Evolutionary conservation across 2,888 invertebrate genomes (phyloP).

Genomic region (Pemphredon lugubris): DNA sequence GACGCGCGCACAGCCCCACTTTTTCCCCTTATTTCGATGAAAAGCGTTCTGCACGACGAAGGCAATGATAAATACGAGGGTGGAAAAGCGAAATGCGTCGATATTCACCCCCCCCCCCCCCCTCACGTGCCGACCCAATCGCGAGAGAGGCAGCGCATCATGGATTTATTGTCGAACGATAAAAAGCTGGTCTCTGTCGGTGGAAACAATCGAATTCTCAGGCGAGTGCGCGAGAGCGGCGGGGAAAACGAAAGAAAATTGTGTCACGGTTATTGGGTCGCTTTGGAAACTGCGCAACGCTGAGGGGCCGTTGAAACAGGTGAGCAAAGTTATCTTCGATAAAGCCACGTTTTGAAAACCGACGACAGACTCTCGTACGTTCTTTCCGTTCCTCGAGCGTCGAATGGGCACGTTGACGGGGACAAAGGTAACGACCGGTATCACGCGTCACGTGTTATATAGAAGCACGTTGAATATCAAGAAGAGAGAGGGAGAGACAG

Average conservation of each 20-base stretch:
- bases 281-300: slow-evolving; percentile 8
- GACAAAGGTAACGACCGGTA: background rate
- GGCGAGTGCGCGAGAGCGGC: slow-evolving; percentile 6
- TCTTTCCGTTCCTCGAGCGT: background rate
- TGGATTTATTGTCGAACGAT: slow-evolving; percentile 4
- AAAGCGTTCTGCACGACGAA: too few species aligned
- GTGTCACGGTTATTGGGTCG: slow-evolving; percentile 58
- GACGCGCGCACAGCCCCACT: too few species aligned
- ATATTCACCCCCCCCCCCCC: too few species aligned
- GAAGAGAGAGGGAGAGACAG: too few species aligned
- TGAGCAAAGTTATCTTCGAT: slow-evolving; percentile 21
- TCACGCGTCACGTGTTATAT: too few species aligned
- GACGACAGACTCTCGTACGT: slow-evolving; percentile 12
- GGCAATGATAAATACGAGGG: too few species aligned
- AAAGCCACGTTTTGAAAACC: background rate
- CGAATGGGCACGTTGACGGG: background rate
- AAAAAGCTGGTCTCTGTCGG: background rate
- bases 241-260: slow-evolving; percentile 15
- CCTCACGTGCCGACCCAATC: too few species aligned
- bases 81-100: too few species aligned
- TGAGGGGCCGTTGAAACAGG: background rate
- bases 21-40: too few species aligned
- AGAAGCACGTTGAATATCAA: too few species aligned
- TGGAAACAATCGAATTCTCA: slow-evolving; percentile 24
- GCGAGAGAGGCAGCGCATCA: too few species aligned